Percentiles rank a stretch among this genome's conserved stretches.
Evolutionary conservation across 2,113 vertebrate species (phyloP).

Genomic region (Megalops atlanticus): DNA sequence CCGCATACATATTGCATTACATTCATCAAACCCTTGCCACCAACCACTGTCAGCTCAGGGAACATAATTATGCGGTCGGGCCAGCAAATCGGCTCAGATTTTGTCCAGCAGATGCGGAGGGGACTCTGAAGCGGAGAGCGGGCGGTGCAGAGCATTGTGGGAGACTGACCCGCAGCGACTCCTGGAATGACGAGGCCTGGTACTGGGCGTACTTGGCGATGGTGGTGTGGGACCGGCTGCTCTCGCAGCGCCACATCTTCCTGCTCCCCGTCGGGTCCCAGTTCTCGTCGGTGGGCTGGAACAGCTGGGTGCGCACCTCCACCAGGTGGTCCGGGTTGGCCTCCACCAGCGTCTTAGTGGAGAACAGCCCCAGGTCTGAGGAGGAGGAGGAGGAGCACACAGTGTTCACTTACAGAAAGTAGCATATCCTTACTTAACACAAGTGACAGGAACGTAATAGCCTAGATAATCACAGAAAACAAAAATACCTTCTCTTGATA

Average conservation of each 20-base stretch:
- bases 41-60: no score
- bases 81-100: not conserved
- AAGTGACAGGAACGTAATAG: no score
- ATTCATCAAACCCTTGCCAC: no score
- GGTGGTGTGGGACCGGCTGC: conserved; percentile 93
- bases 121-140: no score
- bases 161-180: conserved; percentile 88
- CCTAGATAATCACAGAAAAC: no score
- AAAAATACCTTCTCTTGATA: no score
- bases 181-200: conserved; percentile 97
- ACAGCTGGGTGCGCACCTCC: conserved; percentile 92
- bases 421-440: no score
- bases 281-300: conserved; percentile 95
- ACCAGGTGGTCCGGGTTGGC: conserved; percentile 96
- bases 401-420: no score
- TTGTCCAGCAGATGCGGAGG: no score
- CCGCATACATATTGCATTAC: no score
- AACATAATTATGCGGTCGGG: no score
- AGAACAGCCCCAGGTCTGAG: conserved; percentile 94
- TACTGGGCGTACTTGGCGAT: conserved; percentile 98
- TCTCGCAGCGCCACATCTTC: conserved; percentile 97
- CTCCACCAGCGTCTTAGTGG: conserved; percentile 97
- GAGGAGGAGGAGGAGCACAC: not conserved
- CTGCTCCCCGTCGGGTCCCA: conserved; percentile 92
- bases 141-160: no score